Percentiles rank a stretch among this genome's conserved stretches.
Evolutionary conservation across 2,888 invertebrate genomes (phyloP).

Genomic region (Entomobrya multifasciata): DNA sequence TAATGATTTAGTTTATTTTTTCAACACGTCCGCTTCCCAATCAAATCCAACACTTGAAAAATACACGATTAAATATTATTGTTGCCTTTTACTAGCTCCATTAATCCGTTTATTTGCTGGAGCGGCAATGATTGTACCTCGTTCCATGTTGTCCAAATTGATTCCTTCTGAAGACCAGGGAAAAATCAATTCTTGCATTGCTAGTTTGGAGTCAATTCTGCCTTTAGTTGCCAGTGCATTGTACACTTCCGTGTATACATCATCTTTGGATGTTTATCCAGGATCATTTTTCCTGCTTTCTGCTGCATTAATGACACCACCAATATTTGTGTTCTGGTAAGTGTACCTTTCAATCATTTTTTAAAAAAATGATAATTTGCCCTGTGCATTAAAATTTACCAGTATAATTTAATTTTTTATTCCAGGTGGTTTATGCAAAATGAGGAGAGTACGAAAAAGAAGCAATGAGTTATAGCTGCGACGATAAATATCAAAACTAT

Average conservation of each 20-base stretch:
- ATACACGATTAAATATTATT: not conserved
- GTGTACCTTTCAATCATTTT: no score
- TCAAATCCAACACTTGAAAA: no score
- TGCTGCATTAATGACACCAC: conserved; percentile 75
- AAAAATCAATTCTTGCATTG: conserved; percentile 73
- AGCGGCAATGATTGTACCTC: conserved; percentile 73
- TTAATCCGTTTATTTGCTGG: conserved; percentile 75
- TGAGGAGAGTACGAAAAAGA: no score
- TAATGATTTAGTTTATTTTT: no score
- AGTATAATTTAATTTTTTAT: no score
- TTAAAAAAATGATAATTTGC: no score
- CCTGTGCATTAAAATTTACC: no score
- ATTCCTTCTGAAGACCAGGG: conserved; percentile 71
- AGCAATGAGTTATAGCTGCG: no score
- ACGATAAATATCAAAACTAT: no score
- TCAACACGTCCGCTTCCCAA: no score
- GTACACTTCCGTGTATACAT: conserved; percentile 74
- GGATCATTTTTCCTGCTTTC: conserved; percentile 75
- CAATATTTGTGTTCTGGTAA: no score
- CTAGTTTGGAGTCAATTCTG: conserved; percentile 71
- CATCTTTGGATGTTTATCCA: conserved; percentile 68
- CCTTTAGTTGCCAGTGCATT: conserved; percentile 73
- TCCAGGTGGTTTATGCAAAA: no score
- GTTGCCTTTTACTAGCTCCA: conserved; percentile 69
- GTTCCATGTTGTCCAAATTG: conserved; percentile 76